Conservation (phyloP, 1,140 invertebrate species). For the Penaeus chinensis region DNA sequence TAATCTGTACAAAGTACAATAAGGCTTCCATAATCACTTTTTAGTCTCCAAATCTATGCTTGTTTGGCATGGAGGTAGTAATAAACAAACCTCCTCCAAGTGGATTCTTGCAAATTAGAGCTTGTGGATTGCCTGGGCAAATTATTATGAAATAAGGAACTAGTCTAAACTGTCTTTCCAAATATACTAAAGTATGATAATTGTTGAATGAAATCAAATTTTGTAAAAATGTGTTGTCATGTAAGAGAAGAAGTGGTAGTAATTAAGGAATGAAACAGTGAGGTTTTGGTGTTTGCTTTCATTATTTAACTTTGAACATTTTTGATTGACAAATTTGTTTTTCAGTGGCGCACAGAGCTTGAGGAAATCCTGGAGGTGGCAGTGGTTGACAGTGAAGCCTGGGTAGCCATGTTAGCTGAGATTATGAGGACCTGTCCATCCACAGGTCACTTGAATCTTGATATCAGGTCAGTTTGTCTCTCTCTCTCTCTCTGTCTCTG, state of each 20-base stretch:
- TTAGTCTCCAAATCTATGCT: no score
- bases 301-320: neutral
- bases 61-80: no score
- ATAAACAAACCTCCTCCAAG: no score
- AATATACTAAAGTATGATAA: no score
- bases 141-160: no score
- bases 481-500: no score
- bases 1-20: no score
- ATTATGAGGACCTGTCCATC: slow-evolving; percentile 93
- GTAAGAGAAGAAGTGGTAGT: neutral
- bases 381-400: slow-evolving; percentile 89
- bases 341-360: slow-evolving; percentile 89
- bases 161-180: no score
- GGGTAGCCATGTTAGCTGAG: slow-evolving; percentile 97
- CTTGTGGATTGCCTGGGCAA: no score
- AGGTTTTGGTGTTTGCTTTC: neutral
- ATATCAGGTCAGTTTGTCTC: slow-evolving; percentile 80
- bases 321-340: neutral
- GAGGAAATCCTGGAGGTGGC: slow-evolving; percentile 95
- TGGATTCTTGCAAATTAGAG: no score
- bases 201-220: no score
- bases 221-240: neutral
- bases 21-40: no score
- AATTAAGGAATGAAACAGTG: neutral
- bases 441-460: slow-evolving; percentile 84